Evolutionary conservation across 1,140 invertebrate species (phyloP), one percentile per base, ranked within the genome.

Genomic region (Apis florea): DNA sequence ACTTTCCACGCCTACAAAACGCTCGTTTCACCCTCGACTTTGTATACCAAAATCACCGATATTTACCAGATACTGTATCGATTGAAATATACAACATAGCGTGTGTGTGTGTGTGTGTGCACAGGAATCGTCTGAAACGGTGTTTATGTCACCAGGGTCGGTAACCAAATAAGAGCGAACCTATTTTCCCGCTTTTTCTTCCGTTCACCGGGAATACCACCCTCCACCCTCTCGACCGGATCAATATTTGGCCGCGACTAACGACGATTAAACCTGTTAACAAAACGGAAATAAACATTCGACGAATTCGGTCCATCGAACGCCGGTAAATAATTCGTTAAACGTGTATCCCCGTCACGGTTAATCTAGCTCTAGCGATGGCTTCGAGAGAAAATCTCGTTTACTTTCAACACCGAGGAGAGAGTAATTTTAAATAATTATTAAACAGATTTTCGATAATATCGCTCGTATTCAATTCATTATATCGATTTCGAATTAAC

Each of bases 191-290:
- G 12, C 8, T n/a, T 40, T 47, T 58, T 40, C 70, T 24, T 70
- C 68, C 17, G 2, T 69, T 69, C 40, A n/a, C 10, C n/a, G 9
- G 40, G 4, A 53, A 70, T 10, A 12, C 8, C 26, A 10, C 69
- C 51, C 13, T 24, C 8, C 15, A 26, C 24, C 26, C 6, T 24
- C 15, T 19, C 17, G 19, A 40, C 1, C 26, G 21, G 58, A 63
- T 61, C 40, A 63, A 74, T 74, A 74, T 76, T 76, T 72, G 24
- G 13, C 13, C 2, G 15, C 61, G 74, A 17, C 61, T 63, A 66
- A 64, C 47, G 59, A 21, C 49, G 49, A 66, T 66, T 76, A 76
- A 66, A 76, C 19, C 63, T 61, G 51, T 67, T 76, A 66, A 66
- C 51, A 67, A 66, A 67, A 76, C 26, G 24, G 54, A 54, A 54